These are phyloP conservation scores for Cephus nigrinus DNA, from an alignment of 2,888 invertebrate species.

Conservation along the genomic window DNA sequence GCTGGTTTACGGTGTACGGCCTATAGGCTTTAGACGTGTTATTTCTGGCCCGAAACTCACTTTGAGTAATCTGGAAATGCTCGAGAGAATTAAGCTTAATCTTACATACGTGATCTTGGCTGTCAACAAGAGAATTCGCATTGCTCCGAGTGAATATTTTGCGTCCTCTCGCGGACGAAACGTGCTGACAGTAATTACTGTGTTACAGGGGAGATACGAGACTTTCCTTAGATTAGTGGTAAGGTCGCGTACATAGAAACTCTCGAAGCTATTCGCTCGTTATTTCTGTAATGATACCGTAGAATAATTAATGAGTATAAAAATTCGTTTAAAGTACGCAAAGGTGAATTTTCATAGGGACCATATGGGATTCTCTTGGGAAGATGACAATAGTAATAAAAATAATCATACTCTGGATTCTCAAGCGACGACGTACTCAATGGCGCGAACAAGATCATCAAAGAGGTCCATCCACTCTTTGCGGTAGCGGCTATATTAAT, in stretches of 20 bases:
- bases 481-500: slow-evolving; percentile 31
- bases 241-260: background rate
- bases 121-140: slow-evolving; percentile 20
- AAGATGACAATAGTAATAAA: background rate
- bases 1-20: background rate
- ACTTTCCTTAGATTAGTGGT: background rate
- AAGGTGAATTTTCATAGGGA: background rate
- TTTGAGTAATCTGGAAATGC: background rate
- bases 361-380: background rate
- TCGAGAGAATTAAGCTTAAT: background rate
- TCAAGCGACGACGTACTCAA: slow-evolving; percentile 40
- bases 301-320: background rate
- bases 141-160: background rate
- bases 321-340: background rate
- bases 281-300: background rate
- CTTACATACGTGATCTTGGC: slow-evolving; percentile 12
- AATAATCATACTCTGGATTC: background rate
- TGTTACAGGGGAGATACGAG: background rate
- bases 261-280: background rate
- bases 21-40: background rate
- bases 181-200: background rate
- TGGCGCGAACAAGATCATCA: slow-evolving; percentile 58
- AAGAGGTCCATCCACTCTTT: slow-evolving; percentile 33
- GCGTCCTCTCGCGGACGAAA: background rate
- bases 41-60: background rate